Conservation (phyloP, 2,888 invertebrate genomes). For the Adineta ricciae region DNA sequence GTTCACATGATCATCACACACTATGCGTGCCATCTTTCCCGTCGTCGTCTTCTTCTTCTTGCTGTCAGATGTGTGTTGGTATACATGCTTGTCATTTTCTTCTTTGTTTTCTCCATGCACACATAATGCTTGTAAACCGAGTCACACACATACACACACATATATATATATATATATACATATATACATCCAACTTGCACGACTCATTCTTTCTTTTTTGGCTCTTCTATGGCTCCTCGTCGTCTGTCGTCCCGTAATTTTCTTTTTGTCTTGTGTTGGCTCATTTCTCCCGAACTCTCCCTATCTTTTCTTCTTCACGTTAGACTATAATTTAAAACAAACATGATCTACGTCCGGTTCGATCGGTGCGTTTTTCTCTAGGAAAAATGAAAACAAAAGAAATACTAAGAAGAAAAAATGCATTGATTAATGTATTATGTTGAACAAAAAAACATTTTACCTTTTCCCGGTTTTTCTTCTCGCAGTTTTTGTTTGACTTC, state of each 20-base stretch:
- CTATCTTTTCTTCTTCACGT: neutral
- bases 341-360: slow-evolving; percentile 9
- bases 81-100: slow-evolving; percentile 11
- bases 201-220: neutral
- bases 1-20: neutral
- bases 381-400: neutral
- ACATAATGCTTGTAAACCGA: slow-evolving; percentile 2
- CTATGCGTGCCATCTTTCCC: slow-evolving; percentile 4
- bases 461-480: neutral
- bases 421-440: slow-evolving; percentile 12
- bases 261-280: neutral
- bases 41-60: too few species aligned
- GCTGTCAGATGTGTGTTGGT: slow-evolving; percentile 13
- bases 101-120: neutral
- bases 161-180: neutral
- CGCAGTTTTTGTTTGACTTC: neutral
- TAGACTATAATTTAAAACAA: slow-evolving; percentile 13
- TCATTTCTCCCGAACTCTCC: neutral
- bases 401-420: neutral
- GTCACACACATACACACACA: neutral
- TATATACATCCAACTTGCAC: neutral
- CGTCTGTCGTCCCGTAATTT: slow-evolving; percentile 9
- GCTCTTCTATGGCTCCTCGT: neutral
- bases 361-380: slow-evolving; percentile 9
- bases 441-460: neutral